Conservation (phyloP, 2,888 invertebrate genomes). For the Drosophila eohydei region DNA sequence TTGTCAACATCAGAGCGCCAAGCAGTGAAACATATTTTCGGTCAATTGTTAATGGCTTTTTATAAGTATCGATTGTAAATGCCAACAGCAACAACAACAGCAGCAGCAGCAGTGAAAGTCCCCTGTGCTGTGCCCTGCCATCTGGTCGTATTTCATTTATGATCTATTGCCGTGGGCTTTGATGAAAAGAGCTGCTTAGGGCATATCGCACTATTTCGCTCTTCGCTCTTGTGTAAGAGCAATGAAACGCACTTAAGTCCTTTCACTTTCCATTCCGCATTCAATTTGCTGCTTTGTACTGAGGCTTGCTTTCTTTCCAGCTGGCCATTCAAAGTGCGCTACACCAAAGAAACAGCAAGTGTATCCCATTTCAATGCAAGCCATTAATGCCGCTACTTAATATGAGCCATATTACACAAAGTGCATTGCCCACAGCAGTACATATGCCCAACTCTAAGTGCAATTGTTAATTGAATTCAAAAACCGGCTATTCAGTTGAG, state of each 20-base stretch:
- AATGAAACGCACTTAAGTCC: conserved; percentile 62
- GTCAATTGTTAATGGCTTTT: conserved; percentile 52
- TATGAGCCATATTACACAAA: conserved; percentile 15
- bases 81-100: conserved; percentile 12
- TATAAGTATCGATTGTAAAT: conserved; percentile 38
- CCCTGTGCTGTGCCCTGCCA: conserved; percentile 19
- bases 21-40: conserved; percentile 31
- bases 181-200: conserved; percentile 53
- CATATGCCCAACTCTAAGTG: neutral
- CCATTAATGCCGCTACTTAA: conserved; percentile 19
- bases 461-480: conserved; percentile 1
- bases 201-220: conserved; percentile 38
- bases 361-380: conserved; percentile 41
- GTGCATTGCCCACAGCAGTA: neutral
- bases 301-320: conserved; percentile 53
- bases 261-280: conserved; percentile 67
- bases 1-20: conserved; percentile 46
- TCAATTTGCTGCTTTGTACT: conserved; percentile 31
- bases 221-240: conserved; percentile 56
- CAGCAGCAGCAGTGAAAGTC: conserved; percentile 59
- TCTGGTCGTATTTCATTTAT: conserved; percentile 37
- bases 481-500: neutral
- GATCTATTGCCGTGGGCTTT: conserved; percentile 51
- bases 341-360: conserved; percentile 18
- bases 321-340: conserved; percentile 21